Evolutionary conservation across 2,888 invertebrate species (phyloP), one percentile per base, ranked within the genome.

Genomic region (Trypoxylon attenuatum): DNA sequence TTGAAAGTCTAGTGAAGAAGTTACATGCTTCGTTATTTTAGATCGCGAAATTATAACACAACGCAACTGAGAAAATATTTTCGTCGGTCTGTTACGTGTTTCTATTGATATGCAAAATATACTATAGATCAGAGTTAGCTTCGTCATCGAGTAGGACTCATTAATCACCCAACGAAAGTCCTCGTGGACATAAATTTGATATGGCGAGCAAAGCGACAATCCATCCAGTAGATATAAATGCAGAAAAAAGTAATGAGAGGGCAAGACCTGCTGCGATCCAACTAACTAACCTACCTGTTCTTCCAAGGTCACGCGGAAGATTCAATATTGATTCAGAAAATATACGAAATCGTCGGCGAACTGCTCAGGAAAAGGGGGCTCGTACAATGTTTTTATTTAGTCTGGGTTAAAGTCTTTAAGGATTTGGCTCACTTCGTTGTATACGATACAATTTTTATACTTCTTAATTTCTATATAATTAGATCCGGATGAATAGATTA

Each of bases 301-400:
- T 79, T 70, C 64, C 76, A 80, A 80, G 75, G 76, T 77, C 77
- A 64, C 50, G 60, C 55, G 73, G 70, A 76, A 80, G 79, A 73
- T 79, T 78, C 79, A 83, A 82, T 83, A 82, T 83, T 83, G 80
- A 82, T 82, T 84, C 79, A 83, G 82, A 82, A 83, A 84, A 83
- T 83, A 83, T 81, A 83, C 82, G 79, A 82, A 82, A 82, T 82
- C 78, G 77, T 75, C 71, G 68, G 68, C 69, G 72, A 71, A 73
- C 73, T 72, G 70, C 73, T 74, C 74, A 74, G 77, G 69, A 81
- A 74, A 77, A 73, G 70, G 78, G 72, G 76, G 29, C 71, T 76
- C 73, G 64, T 74, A 66, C 78, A 74, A 75, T 83, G 81, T 82
- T 83, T 83, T 84, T 84, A 84, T 84, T 84, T 84, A 83, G 83